Evolutionary conservation across 2,888 invertebrate species (phyloP), one percentile per base, ranked within the genome.

Genomic region (Sminthurides aquaticus): DNA sequence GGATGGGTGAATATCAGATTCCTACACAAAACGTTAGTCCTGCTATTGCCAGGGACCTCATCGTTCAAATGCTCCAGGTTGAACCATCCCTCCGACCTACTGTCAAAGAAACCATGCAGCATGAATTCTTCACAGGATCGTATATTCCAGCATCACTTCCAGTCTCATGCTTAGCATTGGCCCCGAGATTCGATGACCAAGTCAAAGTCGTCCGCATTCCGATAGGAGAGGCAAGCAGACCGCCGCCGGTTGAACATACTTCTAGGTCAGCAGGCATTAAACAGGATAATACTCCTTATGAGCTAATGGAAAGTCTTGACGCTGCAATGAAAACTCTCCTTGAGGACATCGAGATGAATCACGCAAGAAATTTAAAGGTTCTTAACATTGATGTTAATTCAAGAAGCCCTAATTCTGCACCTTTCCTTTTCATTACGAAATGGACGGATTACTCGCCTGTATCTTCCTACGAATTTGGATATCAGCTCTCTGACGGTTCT

Each of bases 371-470:
- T 2, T 27, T 18, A 3, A 60, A 56, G 29, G 26, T n/a, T 11
- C 20, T 52, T 25, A 28, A 49, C 11, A 34, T 20, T 28, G 64
- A 64, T 76, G 96, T 95, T 79, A 96, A 97, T 77, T 87, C 91
- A 78, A 89, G 92, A 70, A 96, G 98, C 81, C 99, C 99, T 1
- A 92, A 91, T 3, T 88, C 92, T 0, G 90, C 93, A 75, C 99
- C 99, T 0, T 85, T 99, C 62, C 88, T 96, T 73, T 99, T 98
- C 98, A 87, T 99, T 69, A 90, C 93, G 76, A 99, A 99, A 81
- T 99, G 99, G 99, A 99, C 99, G 15, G 99, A 99, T 81, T 99
- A 99, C 80, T 96, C 96, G 29, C 99, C 99, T 82, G 99, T 98
- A 80, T 95, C 82, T 99, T 79, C 89, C 90, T 99, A 99, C 79